Conservation (phyloP, 2,113 vertebrate species). For the Cynocephalus volans region DNA sequence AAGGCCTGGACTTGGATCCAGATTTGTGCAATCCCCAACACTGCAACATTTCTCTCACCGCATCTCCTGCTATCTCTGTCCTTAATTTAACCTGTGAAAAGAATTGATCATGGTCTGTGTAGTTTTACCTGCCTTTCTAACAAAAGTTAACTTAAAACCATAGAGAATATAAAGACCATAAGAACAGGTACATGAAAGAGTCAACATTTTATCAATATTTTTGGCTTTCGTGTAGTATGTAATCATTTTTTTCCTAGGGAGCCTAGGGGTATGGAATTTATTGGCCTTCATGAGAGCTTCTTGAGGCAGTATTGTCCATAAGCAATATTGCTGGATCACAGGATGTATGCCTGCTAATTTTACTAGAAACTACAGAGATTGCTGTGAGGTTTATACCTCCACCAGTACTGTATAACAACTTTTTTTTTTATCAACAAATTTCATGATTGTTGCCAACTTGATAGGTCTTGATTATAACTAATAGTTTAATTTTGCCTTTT, state of each 20-base stretch:
- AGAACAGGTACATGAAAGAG: neutral
- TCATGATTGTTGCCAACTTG: neutral
- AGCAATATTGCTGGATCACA: neutral
- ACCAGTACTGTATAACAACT: neutral
- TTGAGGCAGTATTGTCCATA: neutral
- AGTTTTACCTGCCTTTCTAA: neutral
- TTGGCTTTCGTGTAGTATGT: neutral
- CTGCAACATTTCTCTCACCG: neutral
- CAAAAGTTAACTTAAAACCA: neutral
- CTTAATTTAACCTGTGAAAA: neutral
- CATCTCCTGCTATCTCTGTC: neutral
- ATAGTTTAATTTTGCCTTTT: constrained; percentile 50
- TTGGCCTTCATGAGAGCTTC: neutral
- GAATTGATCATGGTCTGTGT: neutral
- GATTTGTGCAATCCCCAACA: neutral
- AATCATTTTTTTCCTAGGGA: neutral
- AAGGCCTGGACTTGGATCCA: neutral
- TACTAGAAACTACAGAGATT: neutral
- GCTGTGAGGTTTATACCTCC: neutral
- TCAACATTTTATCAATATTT: neutral
- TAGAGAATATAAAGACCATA: neutral
- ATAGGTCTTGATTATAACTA: neutral
- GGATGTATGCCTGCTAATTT: neutral
- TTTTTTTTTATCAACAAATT: neutral
- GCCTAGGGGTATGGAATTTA: neutral